A percentile compares a stretch with the other conserved stretches of the same genome.
These are phyloP conservation scores for Scolopax mira DNA, from an alignment of 2,113 vertebrate species.

Conservation along the genomic window DNA sequence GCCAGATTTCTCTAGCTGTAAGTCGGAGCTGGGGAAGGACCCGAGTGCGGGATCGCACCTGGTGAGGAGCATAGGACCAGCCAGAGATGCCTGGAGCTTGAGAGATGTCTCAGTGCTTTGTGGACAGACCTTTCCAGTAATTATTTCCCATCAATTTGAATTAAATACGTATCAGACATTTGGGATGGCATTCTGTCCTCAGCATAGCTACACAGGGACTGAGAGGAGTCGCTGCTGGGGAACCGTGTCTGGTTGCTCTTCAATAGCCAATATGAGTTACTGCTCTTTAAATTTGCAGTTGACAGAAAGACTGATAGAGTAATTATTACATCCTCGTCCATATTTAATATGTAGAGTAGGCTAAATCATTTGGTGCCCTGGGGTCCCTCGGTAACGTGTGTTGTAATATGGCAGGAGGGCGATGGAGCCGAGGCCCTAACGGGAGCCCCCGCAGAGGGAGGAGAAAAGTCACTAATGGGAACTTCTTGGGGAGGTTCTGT, in stretches of 20 bases:
- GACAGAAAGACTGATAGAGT: neutral
- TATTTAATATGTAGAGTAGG: neutral
- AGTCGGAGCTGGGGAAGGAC: neutral
- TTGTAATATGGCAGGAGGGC: neutral
- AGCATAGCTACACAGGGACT: accelerated
- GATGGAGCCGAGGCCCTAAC: neutral
- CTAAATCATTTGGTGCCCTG: too few species aligned
- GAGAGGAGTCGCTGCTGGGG: neutral
- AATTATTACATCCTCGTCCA: neutral
- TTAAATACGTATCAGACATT: accelerated
- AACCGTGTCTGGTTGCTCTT: neutral
- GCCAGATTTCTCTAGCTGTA: neutral
- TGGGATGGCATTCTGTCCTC: neutral
- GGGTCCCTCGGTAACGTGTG: neutral
- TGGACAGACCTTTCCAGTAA: neutral
- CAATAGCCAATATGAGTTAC: accelerated
- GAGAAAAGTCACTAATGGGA: neutral
- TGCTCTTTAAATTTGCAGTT: neutral
- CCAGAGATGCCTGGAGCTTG: neutral
- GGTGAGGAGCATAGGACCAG: accelerated
- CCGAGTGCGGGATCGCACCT: accelerated
- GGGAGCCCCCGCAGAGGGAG: neutral
- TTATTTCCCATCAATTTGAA: neutral
- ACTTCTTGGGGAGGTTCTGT: neutral
- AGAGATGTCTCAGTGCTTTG: neutral